Evolutionary conservation across 2,113 vertebrate genomes (phyloP).

Genomic region (Ceyx cyanopectus): DNA sequence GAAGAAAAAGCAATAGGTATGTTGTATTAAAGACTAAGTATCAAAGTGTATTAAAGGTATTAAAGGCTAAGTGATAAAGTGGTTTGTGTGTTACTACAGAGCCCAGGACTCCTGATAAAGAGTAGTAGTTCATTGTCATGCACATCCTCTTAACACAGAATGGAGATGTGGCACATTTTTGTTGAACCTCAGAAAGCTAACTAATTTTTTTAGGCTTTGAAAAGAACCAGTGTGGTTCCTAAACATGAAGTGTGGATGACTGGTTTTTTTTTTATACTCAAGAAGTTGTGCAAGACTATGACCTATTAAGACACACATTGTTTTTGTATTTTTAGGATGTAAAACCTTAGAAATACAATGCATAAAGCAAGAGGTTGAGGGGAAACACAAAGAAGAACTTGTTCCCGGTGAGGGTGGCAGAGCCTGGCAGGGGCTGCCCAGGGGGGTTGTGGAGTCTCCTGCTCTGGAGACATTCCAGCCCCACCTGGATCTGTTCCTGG

Average conservation of each 20-base stretch:
- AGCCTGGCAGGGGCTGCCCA: too few species aligned
- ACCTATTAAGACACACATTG: not conserved
- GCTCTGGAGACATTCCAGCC: too few species aligned
- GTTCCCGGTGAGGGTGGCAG: too few species aligned
- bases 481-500: too few species aligned
- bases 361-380: too few species aligned
- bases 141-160: not conserved
- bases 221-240: not conserved
- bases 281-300: not conserved
- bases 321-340: not conserved
- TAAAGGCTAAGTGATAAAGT: not conserved
- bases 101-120: not conserved
- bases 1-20: constrained; percentile 91
- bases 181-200: not conserved
- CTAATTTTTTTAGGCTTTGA: not conserved
- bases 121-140: not conserved
- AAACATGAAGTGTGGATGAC: not conserved
- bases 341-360: not conserved
- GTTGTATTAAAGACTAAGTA: not conserved
- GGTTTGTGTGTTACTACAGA: not conserved
- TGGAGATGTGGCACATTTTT: not conserved
- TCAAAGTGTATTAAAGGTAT: too few species aligned
- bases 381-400: too few species aligned
- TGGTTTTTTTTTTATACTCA: not conserved
- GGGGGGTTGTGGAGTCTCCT: too few species aligned